Conservation (phyloP, 2,797 vertebrate species). For the Betta splendens region DNA sequence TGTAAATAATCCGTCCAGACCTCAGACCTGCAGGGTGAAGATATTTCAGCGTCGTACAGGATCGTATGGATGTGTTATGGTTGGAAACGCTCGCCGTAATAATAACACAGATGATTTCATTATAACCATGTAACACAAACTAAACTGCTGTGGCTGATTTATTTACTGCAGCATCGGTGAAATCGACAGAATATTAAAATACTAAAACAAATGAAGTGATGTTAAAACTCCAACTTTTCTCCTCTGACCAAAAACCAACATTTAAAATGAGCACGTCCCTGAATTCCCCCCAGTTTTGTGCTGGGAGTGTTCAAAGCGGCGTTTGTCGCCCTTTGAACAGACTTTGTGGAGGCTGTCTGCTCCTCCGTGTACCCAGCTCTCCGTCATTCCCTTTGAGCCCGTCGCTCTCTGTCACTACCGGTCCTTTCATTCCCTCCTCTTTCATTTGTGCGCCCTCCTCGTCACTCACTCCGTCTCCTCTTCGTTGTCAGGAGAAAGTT, state of each 20-base stretch:
- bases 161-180: too few relatives aligned
- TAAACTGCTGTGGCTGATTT: too few relatives aligned
- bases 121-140: not conserved
- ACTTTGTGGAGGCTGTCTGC: slow-evolving; percentile 25
- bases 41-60: not conserved
- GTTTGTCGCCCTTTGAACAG: slow-evolving; percentile 37
- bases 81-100: not conserved
- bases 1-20: slow-evolving; percentile 35
- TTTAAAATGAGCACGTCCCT: slow-evolving; percentile 2
- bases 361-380: slow-evolving; percentile 23
- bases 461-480: slow-evolving; percentile 29
- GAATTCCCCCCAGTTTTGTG: slow-evolving; percentile 25
- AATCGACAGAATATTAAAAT: not conserved
- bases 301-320: slow-evolving; percentile 31
- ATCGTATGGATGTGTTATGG: not conserved
- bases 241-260: not conserved
- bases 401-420: slow-evolving; percentile 2
- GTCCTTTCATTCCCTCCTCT: not conserved
- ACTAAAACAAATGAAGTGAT: not conserved
- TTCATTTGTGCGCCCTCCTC: slow-evolving; percentile 18
- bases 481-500: slow-evolving; percentile 14
- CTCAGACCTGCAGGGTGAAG: not conserved
- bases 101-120: not conserved
- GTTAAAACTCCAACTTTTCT: slow-evolving; percentile 3
- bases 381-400: slow-evolving; percentile 22